Conservation (phyloP, 2,888 invertebrate species). For the Oligia latruncula region DNA sequence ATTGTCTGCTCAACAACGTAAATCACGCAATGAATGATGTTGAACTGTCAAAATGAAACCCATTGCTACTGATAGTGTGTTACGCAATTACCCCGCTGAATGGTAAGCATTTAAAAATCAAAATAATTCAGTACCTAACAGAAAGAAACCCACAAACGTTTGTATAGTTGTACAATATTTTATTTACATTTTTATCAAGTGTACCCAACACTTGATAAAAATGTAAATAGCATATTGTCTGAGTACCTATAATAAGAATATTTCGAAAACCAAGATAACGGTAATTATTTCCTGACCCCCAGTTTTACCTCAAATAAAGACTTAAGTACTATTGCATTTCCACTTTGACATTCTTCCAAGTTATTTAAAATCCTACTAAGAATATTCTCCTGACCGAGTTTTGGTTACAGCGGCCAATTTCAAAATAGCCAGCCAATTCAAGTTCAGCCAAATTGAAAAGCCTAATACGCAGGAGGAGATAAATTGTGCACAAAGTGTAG, state of each 20-base stretch:
- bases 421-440: not conserved
- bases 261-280: not conserved
- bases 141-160: not conserved
- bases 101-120: not conserved
- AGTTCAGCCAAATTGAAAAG: not conserved
- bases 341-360: not conserved
- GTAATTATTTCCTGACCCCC: constrained; percentile 8
- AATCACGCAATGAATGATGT: not conserved
- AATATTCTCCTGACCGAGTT: not conserved
- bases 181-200: too few species aligned
- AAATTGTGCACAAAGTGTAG: not conserved
- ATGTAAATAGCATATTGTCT: not conserved
- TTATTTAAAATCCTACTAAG: not conserved
- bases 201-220: not conserved
- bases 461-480: not conserved
- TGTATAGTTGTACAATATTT: too few species aligned
- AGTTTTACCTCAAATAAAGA: constrained; percentile 45
- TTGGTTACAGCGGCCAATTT: not conserved
- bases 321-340: not conserved
- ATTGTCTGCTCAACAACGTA: not conserved
- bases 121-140: not conserved
- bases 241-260: not conserved
- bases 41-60: not conserved
- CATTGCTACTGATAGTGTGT: not conserved
- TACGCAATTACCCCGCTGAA: not conserved